Evolutionary conservation across 2,113 vertebrate genomes (phyloP).

Genomic region (Dipodomys merriami): DNA sequence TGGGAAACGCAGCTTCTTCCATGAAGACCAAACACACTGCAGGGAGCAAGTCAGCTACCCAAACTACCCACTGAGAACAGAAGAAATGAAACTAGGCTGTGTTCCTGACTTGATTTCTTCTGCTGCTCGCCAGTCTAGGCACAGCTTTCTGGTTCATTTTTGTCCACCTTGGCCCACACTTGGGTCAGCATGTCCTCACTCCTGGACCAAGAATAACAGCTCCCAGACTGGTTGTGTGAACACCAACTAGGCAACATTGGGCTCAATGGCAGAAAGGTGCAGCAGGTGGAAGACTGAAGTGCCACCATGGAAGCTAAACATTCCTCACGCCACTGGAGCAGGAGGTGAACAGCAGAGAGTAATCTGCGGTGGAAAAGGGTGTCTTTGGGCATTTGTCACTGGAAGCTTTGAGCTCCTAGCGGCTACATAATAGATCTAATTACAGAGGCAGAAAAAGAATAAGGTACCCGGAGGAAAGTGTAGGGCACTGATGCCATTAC

Average conservation of each 20-base stretch:
- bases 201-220: not conserved
- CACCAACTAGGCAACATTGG: not conserved
- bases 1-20: not conserved
- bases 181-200: not conserved
- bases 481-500: fast-evolving
- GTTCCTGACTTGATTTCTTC: not conserved
- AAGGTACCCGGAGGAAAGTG: not conserved
- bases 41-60: not conserved
- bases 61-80: not conserved
- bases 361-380: not conserved
- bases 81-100: not conserved
- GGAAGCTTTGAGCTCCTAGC: not conserved
- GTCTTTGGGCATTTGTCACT: not conserved
- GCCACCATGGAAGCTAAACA: not conserved
- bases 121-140: not conserved
- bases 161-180: not conserved
- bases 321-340: not conserved
- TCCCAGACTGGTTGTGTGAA: not conserved
- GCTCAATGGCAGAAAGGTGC: not conserved
- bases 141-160: not conserved
- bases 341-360: not conserved
- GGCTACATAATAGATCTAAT: not conserved
- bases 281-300: not conserved
- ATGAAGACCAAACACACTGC: not conserved
- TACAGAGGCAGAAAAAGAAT: not conserved